Evolutionary conservation across 1,140 invertebrate species (phyloP).

Genomic region (Vanessa atalanta): DNA sequence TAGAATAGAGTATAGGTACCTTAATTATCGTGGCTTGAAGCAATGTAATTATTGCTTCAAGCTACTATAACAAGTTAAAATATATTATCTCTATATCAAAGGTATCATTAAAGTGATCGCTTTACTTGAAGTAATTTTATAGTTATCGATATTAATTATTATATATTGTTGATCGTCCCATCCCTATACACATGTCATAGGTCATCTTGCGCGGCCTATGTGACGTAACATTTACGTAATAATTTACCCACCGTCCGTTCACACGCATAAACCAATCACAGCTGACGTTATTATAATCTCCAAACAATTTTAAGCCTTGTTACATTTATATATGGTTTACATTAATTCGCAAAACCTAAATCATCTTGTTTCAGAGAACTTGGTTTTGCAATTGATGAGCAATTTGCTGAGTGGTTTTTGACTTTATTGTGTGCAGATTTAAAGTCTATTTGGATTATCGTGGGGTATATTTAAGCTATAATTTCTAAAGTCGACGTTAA

Average conservation of each 20-base stretch:
- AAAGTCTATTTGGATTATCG: constrained; percentile 6
- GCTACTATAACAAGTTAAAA: no score
- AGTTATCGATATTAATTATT: not conserved
- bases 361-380: constrained; percentile 19
- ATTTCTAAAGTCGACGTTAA: constrained; percentile 11
- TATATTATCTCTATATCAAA: no score
- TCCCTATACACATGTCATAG: constrained; percentile 40
- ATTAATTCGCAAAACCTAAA: not conserved
- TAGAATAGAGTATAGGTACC: no score
- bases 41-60: no score
- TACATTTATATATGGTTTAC: constrained; percentile 4
- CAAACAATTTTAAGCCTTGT: constrained; percentile 19
- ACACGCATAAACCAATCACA: constrained; percentile 40
- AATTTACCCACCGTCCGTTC: constrained; percentile 38
- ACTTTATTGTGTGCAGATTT: not conserved
- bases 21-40: no score
- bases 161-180: constrained; percentile 1
- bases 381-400: not conserved
- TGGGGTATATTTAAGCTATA: not conserved
- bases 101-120: no score
- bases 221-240: constrained; percentile 48
- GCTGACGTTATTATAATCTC: not conserved
- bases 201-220: constrained; percentile 32
- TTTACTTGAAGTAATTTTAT: no score
- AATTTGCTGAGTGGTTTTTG: not conserved